Conservation (phyloP, 2,888 invertebrate genomes). For the Drosophila infuscata region DNA sequence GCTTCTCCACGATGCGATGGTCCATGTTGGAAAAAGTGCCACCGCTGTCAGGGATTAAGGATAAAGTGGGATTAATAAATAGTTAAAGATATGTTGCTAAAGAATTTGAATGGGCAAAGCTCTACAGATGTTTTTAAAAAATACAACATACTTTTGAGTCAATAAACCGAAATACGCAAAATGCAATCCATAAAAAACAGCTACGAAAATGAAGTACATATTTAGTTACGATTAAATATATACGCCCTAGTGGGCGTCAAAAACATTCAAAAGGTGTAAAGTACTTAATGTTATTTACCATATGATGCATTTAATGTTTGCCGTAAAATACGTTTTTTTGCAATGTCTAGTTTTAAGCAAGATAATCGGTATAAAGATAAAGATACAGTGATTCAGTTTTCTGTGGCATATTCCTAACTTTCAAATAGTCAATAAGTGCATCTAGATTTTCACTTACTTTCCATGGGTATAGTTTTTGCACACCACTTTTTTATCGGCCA, state of each 20-base stretch:
- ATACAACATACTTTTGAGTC: constrained; percentile 40
- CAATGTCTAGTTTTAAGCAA: constrained; percentile 77
- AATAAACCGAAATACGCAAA: constrained; percentile 58
- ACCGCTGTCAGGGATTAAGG: constrained; percentile 84
- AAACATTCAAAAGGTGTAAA: constrained; percentile 50
- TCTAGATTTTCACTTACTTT: constrained; percentile 72
- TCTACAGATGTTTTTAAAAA: constrained; percentile 26
- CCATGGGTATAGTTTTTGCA: constrained; percentile 79
- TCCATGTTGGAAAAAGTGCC: constrained; percentile 88
- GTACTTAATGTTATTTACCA: constrained; percentile 78
- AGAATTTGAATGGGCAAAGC: constrained; percentile 9
- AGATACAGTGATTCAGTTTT: constrained; percentile 47
- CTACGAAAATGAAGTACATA: constrained; percentile 39
- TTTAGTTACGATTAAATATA: constrained; percentile 5
- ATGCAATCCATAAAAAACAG: constrained; percentile 62
- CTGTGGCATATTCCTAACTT: constrained; percentile 28
- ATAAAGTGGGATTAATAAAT: not conserved
- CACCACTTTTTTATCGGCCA: constrained; percentile 62
- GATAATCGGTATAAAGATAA: constrained; percentile 63
- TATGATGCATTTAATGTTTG: constrained; percentile 83
- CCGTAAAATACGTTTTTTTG: constrained; percentile 84
- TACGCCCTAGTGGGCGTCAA: constrained; percentile 25
- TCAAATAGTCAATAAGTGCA: constrained; percentile 17
- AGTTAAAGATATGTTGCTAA: constrained; percentile 1
- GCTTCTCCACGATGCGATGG: constrained; percentile 90